phyloP scores from a whole-genome alignment of 2,113 vertebrate genomes.

The Hippotragus niger region DNA sequence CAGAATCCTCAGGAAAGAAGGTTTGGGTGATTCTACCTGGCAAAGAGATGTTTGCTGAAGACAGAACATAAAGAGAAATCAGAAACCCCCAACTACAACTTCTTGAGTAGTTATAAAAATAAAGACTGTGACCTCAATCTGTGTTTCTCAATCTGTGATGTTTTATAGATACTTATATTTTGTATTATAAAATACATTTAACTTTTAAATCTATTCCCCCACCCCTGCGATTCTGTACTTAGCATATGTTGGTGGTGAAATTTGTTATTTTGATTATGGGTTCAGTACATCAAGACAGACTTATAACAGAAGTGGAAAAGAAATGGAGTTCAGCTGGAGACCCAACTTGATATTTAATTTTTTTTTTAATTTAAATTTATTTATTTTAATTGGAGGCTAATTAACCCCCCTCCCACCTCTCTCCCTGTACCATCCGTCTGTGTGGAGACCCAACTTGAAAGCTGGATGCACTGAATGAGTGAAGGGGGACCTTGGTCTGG shows the following conservation, averaged over 20 bases:
- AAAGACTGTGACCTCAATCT: background rate
- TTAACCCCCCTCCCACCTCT: no score
- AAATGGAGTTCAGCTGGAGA: background rate
- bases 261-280: background rate
- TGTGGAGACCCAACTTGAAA: background rate
- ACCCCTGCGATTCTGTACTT: background rate
- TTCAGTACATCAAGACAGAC: background rate
- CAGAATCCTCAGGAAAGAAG: background rate
- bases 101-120: background rate
- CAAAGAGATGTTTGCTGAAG: background rate
- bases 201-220: background rate
- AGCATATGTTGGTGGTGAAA: background rate
- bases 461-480: fast-evolving
- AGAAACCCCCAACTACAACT: background rate
- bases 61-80: background rate
- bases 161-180: background rate
- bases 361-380: no score
- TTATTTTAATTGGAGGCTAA: no score
- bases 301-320: background rate
- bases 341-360: background rate
- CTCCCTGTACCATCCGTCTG: no score
- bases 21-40: background rate
- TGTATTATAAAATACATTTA: background rate
- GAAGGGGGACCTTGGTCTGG: background rate
- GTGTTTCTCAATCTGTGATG: background rate